Evolutionary conservation across 2,888 invertebrate species (phyloP), one percentile per base, ranked within the genome.

Genomic region (Drosophila anomalata): DNA sequence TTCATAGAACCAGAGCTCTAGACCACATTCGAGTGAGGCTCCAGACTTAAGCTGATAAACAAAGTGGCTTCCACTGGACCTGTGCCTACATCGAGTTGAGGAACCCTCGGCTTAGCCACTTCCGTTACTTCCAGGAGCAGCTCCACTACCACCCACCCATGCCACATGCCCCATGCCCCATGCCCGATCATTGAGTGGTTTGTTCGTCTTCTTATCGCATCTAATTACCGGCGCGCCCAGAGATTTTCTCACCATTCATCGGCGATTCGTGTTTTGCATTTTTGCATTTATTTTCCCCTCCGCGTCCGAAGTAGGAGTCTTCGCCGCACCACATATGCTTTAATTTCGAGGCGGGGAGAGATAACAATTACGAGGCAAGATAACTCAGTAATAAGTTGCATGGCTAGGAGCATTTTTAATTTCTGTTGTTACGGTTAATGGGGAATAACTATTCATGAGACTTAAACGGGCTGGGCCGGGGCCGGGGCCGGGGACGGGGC

Each of bases 331-430:
- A n/a, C n/a, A 36, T 7, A n/a, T 12, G 36, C 24, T 41, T 36
- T 46, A 11, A 20, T 42, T 50, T 39, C 12, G 22, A 48, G 39
- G 47, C 50, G 44, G 39, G 31, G 47, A 33, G 41, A 57, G n/a
- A 47, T 46, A 47, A 67, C 68, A 68, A 68, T 68, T 68, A 57
- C 69, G 69, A 11, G 33, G 46, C 47, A 11, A 67, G 55, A 58
- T 47, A 68, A 53, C 41, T 69, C 69, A 53, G 58, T 68, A 68
- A 69, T 68, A 68, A 67, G 66, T 55, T 65, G 66, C 66, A 65
- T 67, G 66, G 48, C 66, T 44, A 55, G 31, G 54, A 42, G 58
- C 29, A 48, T 58, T 68, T 68, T 55, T 46, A 51, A 31, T 70
- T 44, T 70, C 33, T 44, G 44, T 9, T 61, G 60, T 69, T 69